Evolutionary conservation across 2,888 invertebrate species (phyloP), one percentile per base, ranked within the genome.

Genomic region (Drosophila diplacantha): DNA sequence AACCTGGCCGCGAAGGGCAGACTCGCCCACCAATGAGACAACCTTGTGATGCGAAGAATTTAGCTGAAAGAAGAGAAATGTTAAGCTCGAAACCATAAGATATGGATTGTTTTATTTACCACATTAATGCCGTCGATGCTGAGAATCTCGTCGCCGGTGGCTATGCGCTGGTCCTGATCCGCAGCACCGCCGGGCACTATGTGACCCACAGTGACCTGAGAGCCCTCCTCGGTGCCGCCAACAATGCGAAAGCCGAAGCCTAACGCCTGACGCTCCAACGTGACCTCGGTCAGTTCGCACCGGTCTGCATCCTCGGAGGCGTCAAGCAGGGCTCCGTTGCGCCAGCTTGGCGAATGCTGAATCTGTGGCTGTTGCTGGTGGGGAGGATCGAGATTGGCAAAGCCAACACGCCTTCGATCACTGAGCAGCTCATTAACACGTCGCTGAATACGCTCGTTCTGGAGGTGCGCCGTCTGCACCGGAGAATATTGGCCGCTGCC

Each of bases 211-310:
- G 97, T 96, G 65, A 98, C 96, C 89, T 97, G 94, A 70, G 97
- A 96, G 60, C 97, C 96, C 90, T 99, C 98, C 89, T 99, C 99
- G 1, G 96, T 96, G 38, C 99, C 99, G 22, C 99, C 99, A 32
- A 99, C 96, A 85, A 99, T 97, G 68, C 99, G 92, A 90, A 99
- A 99, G 9, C 99, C 99, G 90, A 99, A 99, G 3, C 99, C 99
- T 57, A 94, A 93, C 35, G 96, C 94, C 78, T 96, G 96, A n/a
- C 97, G 91, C 47, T 94, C 93, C 52, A 99, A 89, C 0, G 95
- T 94, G 9, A 98, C 88, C 67, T 89, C 88, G 1, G 87, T 86
- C 9, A 88, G 60, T 29, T 87, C 85, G 53, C 82, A 88, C 35
- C 84, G 85, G 44, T 86, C 81, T 14, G 81, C 75, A 63, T 81